Evolutionary conservation across 2,888 invertebrate genomes (phyloP), one percentile per base, ranked within the genome.

Genomic region (Antheraea yamamai): DNA sequence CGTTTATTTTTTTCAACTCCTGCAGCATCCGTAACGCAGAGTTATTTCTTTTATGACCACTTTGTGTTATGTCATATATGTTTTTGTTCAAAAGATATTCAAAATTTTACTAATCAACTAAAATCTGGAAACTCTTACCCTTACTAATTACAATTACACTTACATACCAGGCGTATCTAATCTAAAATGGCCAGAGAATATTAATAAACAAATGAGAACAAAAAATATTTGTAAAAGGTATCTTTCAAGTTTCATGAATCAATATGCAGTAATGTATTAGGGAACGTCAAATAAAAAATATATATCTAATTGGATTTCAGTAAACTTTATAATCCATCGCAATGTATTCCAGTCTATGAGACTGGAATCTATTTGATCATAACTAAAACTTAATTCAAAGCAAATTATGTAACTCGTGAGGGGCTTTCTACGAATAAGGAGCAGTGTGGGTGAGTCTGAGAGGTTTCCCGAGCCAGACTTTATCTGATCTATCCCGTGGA

Each of bases 401-500:
- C 74, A 75, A 75, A 75, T 75, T 73, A 75, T 73, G 73, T 75
- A 75, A 52, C 73, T 75, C 73, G 75, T 77, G 76, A 81, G 78
- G 77, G 75, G 77, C 78, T 84, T 81, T 82, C 79, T 79, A 74
- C 80, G 82, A 84, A 84, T 79, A 81, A 83, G 77, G 81, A 79
- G 78, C 79, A 78, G 80, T 79, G 75, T 73, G 80, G 76, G 78
- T 75, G 77, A 81, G 83, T 83, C 85, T 83, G 84, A 86, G 87
- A 86, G 87, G 87, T 87, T 88, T 86, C 88, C 83, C 85, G 84
- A 88, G 84, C 84, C 85, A 86, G 89, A 89, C 88, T 89, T 88
- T 91, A 93, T 92, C 93, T 86, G 92, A 92, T 93, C 89, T 88
- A 88, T 87, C 83, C 87, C 80, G 82, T 84, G 88, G 92, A 91